A percentile compares a stretch with the other conserved stretches of the same genome.
These are phyloP conservation scores for Drosophila cognata DNA, from an alignment of 2,888 invertebrate species.

Conservation along the genomic window DNA sequence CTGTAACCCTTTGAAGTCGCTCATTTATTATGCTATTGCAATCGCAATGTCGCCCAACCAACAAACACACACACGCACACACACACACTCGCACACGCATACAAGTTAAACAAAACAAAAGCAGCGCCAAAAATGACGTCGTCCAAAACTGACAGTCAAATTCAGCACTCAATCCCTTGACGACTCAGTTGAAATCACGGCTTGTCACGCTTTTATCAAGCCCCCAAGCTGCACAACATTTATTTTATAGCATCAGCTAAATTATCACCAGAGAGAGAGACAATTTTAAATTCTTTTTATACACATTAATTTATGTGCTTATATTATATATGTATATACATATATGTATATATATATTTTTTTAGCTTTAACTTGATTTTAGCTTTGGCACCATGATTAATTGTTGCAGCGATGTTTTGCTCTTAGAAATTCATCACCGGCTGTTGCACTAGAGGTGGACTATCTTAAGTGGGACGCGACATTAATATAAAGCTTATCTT, in stretches of 20 bases:
- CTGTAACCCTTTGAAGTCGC: slow-evolving; percentile 48
- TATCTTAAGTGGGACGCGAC: background rate
- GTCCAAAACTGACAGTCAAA: slow-evolving; percentile 48
- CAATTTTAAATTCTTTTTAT: slow-evolving; percentile 60
- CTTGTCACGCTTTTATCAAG: slow-evolving; percentile 35
- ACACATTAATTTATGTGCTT: slow-evolving; percentile 3
- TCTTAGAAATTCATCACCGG: slow-evolving; percentile 20
- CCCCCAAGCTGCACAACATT: slow-evolving; percentile 51
- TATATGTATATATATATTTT: background rate
- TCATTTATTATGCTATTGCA: slow-evolving; percentile 78
- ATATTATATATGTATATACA: slow-evolving; percentile 17
- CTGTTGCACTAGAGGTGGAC: slow-evolving; percentile 28
- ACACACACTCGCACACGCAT: background rate
- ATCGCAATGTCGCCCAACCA: slow-evolving; percentile 35
- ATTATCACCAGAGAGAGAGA: slow-evolving; percentile 58
- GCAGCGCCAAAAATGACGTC: slow-evolving; percentile 25
- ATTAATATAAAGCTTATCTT: background rate
- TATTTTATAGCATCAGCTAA: slow-evolving; percentile 60
- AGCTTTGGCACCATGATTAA: slow-evolving; percentile 37
- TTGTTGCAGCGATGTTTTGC: slow-evolving; percentile 29
- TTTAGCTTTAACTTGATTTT: slow-evolving; percentile 9
- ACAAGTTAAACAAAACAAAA: slow-evolving; percentile 12
- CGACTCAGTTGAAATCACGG: slow-evolving; percentile 25
- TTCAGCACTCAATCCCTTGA: slow-evolving; percentile 22
- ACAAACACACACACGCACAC: slow-evolving; percentile 5